Evolutionary conservation across 2,888 invertebrate genomes (phyloP).

Genomic region (Rotaria sp.): DNA sequence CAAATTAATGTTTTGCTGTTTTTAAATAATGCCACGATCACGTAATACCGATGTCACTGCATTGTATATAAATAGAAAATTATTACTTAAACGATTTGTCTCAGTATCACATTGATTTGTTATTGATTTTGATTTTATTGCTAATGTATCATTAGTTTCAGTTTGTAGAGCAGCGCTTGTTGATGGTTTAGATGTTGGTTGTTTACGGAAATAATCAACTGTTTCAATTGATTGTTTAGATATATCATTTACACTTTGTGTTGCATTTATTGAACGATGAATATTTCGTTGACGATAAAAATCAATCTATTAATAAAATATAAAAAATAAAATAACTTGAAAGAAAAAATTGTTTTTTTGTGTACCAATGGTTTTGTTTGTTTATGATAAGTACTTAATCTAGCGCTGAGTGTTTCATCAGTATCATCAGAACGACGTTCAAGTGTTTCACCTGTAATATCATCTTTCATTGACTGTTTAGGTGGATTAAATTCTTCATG

Average conservation of each 20-base stretch:
- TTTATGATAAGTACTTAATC: conserved; percentile 75
- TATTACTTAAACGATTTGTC: not conserved
- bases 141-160: not conserved
- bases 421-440: conserved; percentile 85
- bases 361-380: conserved; percentile 73
- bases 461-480: conserved; percentile 79
- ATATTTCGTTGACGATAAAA: not conserved
- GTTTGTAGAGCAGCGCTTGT: not conserved
- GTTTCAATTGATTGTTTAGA: not conserved
- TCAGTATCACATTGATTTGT: not conserved
- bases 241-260: not conserved
- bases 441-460: conserved; percentile 71
- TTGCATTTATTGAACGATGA: not conserved
- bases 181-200: not conserved
- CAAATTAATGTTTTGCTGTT: no score
- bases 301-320: not conserved
- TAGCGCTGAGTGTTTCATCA: conserved; percentile 76
- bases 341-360: not conserved
- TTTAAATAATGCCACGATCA: conserved; percentile 3
- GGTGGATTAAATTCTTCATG: conserved; percentile 94
- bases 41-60: not conserved
- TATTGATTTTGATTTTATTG: not conserved
- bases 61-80: not conserved
- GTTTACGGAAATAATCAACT: not conserved
- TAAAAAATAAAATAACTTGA: not conserved